Evolutionary conservation across 2,797 vertebrate species (phyloP), one percentile per base, ranked within the genome.

Genomic region (Silurus aristotelis): DNA sequence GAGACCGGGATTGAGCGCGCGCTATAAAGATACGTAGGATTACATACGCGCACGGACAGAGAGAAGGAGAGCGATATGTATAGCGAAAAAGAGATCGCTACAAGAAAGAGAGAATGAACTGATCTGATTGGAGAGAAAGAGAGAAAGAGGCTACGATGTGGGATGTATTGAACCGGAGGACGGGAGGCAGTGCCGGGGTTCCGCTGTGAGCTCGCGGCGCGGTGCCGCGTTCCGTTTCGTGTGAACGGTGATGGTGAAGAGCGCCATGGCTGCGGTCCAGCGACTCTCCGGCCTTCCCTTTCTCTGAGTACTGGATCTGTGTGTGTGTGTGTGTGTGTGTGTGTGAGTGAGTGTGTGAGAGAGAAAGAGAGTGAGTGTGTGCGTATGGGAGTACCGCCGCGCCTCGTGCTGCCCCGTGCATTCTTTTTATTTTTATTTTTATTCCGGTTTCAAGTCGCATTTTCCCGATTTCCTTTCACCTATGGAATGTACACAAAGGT

Each of bases 221-320:
- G 85, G 91, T 89, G 85, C 92, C 90, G 91, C 91, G 92, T 92
- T 89, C 92, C 92, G 91, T 85, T 88, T 91, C 87, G 93, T 52
- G 38, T 38, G 93, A 94, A 87, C 92, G 93, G 91, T 91, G 89
- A 92, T 93, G 91, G 89, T 46, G 55, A 31, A 52, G 64, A 60
- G 94, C 92, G 94, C 94, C 94, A 94, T 94, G 95, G 95, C 95
- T 93, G 92, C 90, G 93, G 94, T 95, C 94, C 94, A 95, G 94
- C 94, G 94, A 94, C 91, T 93, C 88, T 91, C 94, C 94, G 94
- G 94, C 94, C 94, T 95, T 92, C 92, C 92, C 92, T 87, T 93
- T 90, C 92, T 92, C 91, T 90, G 88, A 80, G 38, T 12, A 22
- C 58, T 52, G 71, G 27, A 4, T 87, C 85, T 90, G 92, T 93